Conservation (phyloP, 2,113 vertebrate genomes). For the Artemisiospiza belli region DNA sequence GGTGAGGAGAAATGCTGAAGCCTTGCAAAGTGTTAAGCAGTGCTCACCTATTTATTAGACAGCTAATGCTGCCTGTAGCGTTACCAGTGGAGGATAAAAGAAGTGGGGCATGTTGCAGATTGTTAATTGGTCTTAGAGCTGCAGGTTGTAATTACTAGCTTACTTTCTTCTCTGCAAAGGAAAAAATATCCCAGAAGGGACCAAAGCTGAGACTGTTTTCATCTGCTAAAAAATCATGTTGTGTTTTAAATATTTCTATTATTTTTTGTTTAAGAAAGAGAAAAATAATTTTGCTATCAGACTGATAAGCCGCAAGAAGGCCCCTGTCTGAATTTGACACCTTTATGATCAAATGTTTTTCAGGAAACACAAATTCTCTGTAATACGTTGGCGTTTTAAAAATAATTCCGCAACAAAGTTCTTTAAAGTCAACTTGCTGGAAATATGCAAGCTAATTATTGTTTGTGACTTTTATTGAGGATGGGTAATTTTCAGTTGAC, state of each 20-base stretch:
- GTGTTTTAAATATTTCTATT: neutral
- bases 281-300: neutral
- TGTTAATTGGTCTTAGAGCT: conserved; percentile 64
- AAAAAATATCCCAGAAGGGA: conserved; percentile 28
- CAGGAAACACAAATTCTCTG: neutral
- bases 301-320: neutral
- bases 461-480: neutral
- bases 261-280: conserved; percentile 6
- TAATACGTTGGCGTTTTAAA: neutral
- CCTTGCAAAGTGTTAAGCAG: conserved; percentile 45
- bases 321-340: neutral
- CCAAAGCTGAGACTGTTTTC: conserved; percentile 26
- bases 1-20: conserved; percentile 48
- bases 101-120: conserved; percentile 52
- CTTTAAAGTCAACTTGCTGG: neutral
- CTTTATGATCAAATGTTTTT: neutral
- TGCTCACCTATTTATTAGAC: conserved; percentile 66
- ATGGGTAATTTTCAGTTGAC: neutral
- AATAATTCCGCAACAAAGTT: neutral
- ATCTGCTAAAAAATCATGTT: neutral
- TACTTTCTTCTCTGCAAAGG: conserved; percentile 36
- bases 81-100: conserved; percentile 65
- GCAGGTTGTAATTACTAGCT: conserved; percentile 60
- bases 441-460: neutral
- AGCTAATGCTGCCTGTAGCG: conserved; percentile 53